phyloP scores from a whole-genome alignment of 2,888 invertebrate species.

The Drosophila neonasuta region DNA sequence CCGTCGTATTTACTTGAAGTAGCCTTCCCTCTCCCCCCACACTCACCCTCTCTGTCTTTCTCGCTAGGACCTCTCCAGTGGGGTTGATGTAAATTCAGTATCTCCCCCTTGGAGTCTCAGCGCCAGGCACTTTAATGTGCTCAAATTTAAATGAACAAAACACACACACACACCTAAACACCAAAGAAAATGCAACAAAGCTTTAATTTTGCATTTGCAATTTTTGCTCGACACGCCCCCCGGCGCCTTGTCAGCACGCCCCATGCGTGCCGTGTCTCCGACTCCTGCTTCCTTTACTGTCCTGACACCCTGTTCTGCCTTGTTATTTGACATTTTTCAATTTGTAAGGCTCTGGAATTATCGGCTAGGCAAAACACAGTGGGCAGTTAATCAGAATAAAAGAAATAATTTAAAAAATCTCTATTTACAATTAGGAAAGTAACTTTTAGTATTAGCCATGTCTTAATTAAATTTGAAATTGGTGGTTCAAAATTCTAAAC shows the following conservation, averaged over 20 bases:
- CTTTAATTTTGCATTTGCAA: slow-evolving; percentile 61
- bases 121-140: slow-evolving; percentile 59
- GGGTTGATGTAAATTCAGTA: slow-evolving; percentile 52
- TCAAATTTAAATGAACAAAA: slow-evolving; percentile 67
- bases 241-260: slow-evolving; percentile 32
- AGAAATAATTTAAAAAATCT: no score
- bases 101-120: slow-evolving; percentile 16
- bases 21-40: slow-evolving; percentile 15
- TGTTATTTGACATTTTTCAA: slow-evolving; percentile 62
- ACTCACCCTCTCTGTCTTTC: background rate
- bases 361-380: slow-evolving; percentile 20
- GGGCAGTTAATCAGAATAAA: background rate
- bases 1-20: slow-evolving; percentile 68
- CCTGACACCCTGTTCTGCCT: slow-evolving; percentile 23
- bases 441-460: no score
- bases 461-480: no score
- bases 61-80: slow-evolving; percentile 1
- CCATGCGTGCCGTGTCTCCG: background rate
- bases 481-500: no score
- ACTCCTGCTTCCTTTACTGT: background rate
- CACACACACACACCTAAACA: slow-evolving; percentile 19
- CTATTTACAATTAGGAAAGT: no score
- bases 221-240: slow-evolving; percentile 38
- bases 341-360: slow-evolving; percentile 41
- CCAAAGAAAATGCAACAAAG: slow-evolving; percentile 33